These are phyloP conservation scores for Desmodus rotundus DNA, from an alignment of 2,113 vertebrate species.

Conservation along the genomic window DNA sequence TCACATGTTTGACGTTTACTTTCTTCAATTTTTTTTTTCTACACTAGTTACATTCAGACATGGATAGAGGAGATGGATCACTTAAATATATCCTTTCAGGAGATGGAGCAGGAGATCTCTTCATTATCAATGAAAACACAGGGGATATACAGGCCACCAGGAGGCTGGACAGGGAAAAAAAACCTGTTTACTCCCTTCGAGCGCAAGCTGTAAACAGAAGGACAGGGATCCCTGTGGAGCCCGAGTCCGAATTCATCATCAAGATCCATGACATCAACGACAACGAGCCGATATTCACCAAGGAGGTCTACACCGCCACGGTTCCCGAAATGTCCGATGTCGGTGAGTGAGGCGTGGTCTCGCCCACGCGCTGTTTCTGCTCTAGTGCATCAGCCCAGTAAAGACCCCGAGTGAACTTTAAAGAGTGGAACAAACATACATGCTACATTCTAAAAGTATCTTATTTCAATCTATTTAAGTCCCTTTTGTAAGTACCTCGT, in stretches of 20 bases:
- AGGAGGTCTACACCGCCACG: conserved; percentile 88
- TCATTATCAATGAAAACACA: conserved; percentile 96
- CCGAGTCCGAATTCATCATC: conserved; percentile 95
- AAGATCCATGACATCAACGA: conserved; percentile 99
- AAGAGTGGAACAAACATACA: background rate
- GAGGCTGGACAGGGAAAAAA: conserved; percentile 95
- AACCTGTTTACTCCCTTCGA: conserved; percentile 91
- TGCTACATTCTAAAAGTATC: background rate
- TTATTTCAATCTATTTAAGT: background rate
- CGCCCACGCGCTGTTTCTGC: background rate
- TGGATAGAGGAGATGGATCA: conserved; percentile 92
- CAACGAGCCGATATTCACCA: conserved; percentile 95
- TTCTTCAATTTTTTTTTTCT: conserved; percentile 69
- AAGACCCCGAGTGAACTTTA: background rate
- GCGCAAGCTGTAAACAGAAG: conserved; percentile 92
- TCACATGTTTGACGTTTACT: conserved; percentile 64
- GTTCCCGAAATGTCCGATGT: conserved; percentile 96
- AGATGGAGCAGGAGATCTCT: conserved; percentile 94
- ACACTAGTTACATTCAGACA: conserved; percentile 94
- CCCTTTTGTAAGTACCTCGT: background rate
- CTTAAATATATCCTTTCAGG: conserved; percentile 94
- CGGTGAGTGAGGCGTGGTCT: conserved; percentile 81
- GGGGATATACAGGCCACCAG: conserved; percentile 97
- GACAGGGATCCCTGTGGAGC: conserved; percentile 93
- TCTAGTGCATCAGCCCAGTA: background rate